Percentiles rank a stretch among this genome's conserved stretches.
Conservation (phyloP, 1,140 invertebrate species). For the Drosophila azteca region DNA sequence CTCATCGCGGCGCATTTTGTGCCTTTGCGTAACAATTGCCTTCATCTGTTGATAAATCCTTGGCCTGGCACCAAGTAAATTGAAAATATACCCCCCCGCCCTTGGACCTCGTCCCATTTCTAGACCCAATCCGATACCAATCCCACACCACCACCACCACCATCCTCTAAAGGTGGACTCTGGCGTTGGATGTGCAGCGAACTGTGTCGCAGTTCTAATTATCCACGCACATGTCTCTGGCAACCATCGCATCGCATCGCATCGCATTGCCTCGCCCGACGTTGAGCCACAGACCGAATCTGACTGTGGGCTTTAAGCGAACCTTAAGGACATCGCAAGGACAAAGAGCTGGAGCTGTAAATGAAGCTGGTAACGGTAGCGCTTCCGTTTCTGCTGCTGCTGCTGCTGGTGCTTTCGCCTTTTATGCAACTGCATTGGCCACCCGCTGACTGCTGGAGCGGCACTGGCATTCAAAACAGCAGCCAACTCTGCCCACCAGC, state of each 20-base stretch:
- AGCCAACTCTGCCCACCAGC: slow-evolving; percentile 69
- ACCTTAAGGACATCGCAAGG: slow-evolving; percentile 28
- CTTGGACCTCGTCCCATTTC: too few species aligned
- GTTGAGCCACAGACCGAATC: slow-evolving; percentile 7
- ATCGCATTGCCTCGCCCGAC: neutral
- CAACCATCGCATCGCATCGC: slow-evolving; percentile 7
- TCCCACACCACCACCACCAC: neutral
- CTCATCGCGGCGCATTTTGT: slow-evolving; percentile 68
- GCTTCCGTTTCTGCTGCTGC: slow-evolving; percentile 50
- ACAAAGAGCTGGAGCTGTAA: slow-evolving; percentile 26
- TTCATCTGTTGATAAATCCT: slow-evolving; percentile 82
- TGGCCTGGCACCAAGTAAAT: slow-evolving; percentile 80
- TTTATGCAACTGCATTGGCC: slow-evolving; percentile 81
- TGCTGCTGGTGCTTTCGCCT: slow-evolving; percentile 50
- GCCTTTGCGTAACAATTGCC: slow-evolving; percentile 76
- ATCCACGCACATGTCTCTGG: slow-evolving; percentile 77
- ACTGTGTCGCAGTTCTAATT: slow-evolving; percentile 78
- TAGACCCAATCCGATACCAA: neutral
- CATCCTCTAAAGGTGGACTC: slow-evolving; percentile 33
- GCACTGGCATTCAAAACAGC: slow-evolving; percentile 75
- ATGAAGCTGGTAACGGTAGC: slow-evolving; percentile 60
- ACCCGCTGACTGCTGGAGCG: slow-evolving; percentile 63
- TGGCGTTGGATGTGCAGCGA: slow-evolving; percentile 64
- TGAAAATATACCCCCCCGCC: slow-evolving; percentile 65
- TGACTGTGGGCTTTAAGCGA: slow-evolving; percentile 32